Conservation (phyloP, 1,140 invertebrate genomes). For the Drosophila suzukii region DNA sequence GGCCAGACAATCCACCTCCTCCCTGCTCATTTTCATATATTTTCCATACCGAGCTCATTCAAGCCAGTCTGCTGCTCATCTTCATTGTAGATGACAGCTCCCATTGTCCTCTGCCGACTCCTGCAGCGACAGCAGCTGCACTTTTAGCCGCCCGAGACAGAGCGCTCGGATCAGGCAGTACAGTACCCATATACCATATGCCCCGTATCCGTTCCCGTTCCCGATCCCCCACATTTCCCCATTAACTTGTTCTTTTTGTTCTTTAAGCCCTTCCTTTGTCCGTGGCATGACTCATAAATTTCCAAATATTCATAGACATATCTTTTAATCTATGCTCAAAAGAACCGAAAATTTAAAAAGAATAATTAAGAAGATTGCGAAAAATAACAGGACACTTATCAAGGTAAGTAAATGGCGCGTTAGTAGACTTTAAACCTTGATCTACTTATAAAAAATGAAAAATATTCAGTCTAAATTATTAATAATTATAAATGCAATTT, state of each 20-base stretch:
- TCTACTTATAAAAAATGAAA: too few relatives aligned
- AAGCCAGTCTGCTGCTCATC: slow-evolving; percentile 43
- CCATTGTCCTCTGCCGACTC: slow-evolving; percentile 45
- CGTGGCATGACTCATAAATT: slow-evolving; percentile 20
- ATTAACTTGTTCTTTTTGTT: slow-evolving; percentile 29
- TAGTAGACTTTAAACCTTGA: neutral
- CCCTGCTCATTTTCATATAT: slow-evolving; percentile 1
- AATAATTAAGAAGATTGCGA: slow-evolving; percentile 1
- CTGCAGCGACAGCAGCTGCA: slow-evolving; percentile 41
- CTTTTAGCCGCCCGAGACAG: slow-evolving; percentile 24
- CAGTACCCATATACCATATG: slow-evolving; percentile 1
- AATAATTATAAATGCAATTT: too few relatives aligned
- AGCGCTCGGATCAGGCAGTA: slow-evolving; percentile 24
- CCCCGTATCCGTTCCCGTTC: neutral
- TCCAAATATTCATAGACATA: slow-evolving; percentile 11
- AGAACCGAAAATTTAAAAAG: slow-evolving; percentile 7
- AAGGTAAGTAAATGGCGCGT: neutral
- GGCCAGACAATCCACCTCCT: slow-evolving; percentile 28
- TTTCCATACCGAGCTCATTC: slow-evolving; percentile 31
- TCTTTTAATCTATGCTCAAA: slow-evolving; percentile 14
- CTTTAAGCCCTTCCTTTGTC: slow-evolving; percentile 19
- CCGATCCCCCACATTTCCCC: slow-evolving; percentile 14
- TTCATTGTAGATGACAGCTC: slow-evolving; percentile 54
- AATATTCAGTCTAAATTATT: too few relatives aligned
- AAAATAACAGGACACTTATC: neutral